phyloP scores from a whole-genome alignment of 2,113 vertebrate genomes.

The Neoarius graeffei region DNA sequence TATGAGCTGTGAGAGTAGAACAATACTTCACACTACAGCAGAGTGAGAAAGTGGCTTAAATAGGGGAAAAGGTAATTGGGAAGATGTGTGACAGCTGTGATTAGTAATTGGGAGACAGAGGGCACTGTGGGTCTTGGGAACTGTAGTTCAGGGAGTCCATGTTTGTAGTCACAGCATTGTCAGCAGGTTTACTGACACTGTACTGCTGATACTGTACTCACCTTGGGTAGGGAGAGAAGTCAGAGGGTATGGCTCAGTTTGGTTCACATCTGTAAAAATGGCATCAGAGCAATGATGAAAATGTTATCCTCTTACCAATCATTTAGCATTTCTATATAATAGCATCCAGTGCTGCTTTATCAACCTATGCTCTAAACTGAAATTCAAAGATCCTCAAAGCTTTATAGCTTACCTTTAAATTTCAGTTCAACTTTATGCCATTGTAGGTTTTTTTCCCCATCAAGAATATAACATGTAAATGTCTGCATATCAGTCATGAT shows the following conservation, averaged over 20 bases:
- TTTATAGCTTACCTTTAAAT: constrained; percentile 3
- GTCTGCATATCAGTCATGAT: accelerated
- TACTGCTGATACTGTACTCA: constrained; percentile 16
- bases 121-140: too few relatives aligned
- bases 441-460: accelerated
- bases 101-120: too few relatives aligned
- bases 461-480: constrained; percentile 20
- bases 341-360: background rate
- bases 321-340: background rate
- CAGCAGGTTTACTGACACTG: too few relatives aligned
- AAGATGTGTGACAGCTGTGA: too few relatives aligned
- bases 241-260: accelerated
- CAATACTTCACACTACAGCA: too few relatives aligned
- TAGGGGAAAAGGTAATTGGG: too few relatives aligned
- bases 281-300: background rate
- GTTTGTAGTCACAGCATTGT: too few relatives aligned
- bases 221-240: background rate
- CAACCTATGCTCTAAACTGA: background rate
- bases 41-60: too few relatives aligned
- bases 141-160: too few relatives aligned
- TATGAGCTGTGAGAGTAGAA: too few relatives aligned
- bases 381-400: background rate
- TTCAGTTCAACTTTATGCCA: background rate
- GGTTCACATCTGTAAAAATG: background rate
- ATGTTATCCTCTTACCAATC: background rate